Evolutionary conservation across 1,140 invertebrate genomes (phyloP), one percentile per base, ranked within the genome.

Genomic region (Orchesella cincta): DNA sequence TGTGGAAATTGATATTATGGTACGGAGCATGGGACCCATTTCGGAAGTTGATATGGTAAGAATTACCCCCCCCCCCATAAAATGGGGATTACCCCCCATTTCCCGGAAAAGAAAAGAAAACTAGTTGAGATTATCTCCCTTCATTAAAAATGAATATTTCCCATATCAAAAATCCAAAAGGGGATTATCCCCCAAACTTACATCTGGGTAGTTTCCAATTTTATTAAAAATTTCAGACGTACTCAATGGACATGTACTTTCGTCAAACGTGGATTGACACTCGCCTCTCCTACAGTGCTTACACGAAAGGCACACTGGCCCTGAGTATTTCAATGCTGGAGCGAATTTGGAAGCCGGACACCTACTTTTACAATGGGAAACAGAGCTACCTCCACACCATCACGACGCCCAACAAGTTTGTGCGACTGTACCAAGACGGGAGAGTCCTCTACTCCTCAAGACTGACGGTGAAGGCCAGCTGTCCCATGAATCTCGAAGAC

Each of bases 191-290:
- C n/a, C n/a, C n/a, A n/a, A n/a, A n/a, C n/a, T n/a, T n/a, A n/a
- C n/a, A n/a, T n/a, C n/a, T n/a, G n/a, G n/a, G n/a, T n/a, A n/a
- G n/a, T n/a, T n/a, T n/a, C n/a, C n/a, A n/a, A n/a, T n/a, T n/a
- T n/a, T n/a, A n/a, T n/a, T n/a, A n/a, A 90, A 52, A 92, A 92
- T 83, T 89, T 93, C n/a, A 96, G 93, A 92, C 92, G 1, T 96
- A 95, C 85, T 93, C 93, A 23, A 94, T 96, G 91, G 93, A 96
- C 85, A 94, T 93, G 84, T 95, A 95, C 85, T 94, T 95, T 85
- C 86, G 90, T 0, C 92, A 93, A 85, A 91, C 91, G 33, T 93
- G 92, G 92, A 89, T 92, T 26, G 92, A 93, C 84, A 87, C 88
- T 77, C 86, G 92, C 52, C 86, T 93, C 77, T 90, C 91, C 16